Evolutionary conservation across 2,888 invertebrate genomes (phyloP).

Genomic region (Eilema caniola): DNA sequence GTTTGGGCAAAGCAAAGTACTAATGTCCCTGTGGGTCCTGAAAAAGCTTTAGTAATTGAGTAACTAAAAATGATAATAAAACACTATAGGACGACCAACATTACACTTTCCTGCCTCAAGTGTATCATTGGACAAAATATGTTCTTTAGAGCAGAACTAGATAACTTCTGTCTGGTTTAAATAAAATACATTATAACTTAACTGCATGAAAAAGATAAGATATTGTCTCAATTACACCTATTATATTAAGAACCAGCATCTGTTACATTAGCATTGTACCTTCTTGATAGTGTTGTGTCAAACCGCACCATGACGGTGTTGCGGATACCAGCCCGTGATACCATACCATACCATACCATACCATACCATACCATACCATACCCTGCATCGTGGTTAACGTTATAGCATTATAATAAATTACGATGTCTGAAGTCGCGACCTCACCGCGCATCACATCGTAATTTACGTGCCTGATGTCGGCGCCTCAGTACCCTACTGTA

Average conservation of each 20-base stretch:
- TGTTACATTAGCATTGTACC: no score
- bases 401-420: no score
- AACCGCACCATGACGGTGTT: no score
- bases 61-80: not conserved
- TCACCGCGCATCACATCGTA: constrained; percentile 5
- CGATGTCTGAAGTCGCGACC: constrained; percentile 36
- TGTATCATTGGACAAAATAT: not conserved
- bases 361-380: no score
- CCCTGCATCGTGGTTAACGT: no score
- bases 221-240: no score
- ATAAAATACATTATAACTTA: not conserved
- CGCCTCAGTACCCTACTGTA: constrained; percentile 55
- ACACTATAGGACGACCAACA: not conserved
- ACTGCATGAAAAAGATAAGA: no score
- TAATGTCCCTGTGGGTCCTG: not conserved
- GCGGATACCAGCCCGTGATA: no score
- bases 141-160: no score
- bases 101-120: not conserved
- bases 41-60: not conserved
- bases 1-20: not conserved
- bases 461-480: constrained; percentile 35
- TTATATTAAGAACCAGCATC: no score
- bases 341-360: no score
- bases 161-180: not conserved
- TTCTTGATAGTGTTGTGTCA: no score